Evolutionary conservation across 1,140 invertebrate genomes (phyloP).

Genomic region (Kradibia gibbosae): DNA sequence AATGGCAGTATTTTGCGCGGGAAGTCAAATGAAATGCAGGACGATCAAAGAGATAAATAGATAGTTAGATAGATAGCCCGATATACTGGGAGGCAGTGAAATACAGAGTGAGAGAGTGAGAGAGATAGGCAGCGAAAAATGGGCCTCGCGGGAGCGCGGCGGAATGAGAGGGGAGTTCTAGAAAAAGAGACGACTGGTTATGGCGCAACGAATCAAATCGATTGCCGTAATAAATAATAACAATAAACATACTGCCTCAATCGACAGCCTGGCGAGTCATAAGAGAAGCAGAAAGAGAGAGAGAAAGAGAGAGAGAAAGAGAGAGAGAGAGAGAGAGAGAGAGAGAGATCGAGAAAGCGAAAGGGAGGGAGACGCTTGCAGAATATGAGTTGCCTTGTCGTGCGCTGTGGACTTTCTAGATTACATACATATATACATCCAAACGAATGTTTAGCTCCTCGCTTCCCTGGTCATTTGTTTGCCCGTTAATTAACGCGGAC

Average conservation of each 20-base stretch:
- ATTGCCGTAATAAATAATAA: conserved; percentile 57
- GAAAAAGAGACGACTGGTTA: neutral
- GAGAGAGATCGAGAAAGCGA: neutral
- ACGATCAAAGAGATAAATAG: neutral
- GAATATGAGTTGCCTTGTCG: neutral
- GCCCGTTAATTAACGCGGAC: conserved; percentile 55
- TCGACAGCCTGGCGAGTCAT: conserved; percentile 49
- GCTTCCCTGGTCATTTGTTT: conserved; percentile 52
- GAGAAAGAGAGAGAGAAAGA: neutral
- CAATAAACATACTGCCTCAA: conserved; percentile 51
- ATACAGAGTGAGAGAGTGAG: neutral
- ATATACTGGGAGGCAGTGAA: neutral
- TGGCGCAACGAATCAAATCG: conserved; percentile 53
- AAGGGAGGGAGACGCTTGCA: neutral
- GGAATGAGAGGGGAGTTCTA: neutral
- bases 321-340: neutral
- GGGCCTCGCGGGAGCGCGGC: neutral
- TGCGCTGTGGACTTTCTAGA: conserved; percentile 47
- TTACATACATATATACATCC: neutral
- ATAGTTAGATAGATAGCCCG: neutral
- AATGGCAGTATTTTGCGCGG: neutral
- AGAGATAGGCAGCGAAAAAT: neutral
- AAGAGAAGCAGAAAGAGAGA: neutral
- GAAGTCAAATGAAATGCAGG: neutral
- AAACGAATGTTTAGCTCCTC: conserved; percentile 27